These are phyloP conservation scores for Dasypogon diadema DNA, from an alignment of 2,888 invertebrate genomes.

Conservation along the genomic window DNA sequence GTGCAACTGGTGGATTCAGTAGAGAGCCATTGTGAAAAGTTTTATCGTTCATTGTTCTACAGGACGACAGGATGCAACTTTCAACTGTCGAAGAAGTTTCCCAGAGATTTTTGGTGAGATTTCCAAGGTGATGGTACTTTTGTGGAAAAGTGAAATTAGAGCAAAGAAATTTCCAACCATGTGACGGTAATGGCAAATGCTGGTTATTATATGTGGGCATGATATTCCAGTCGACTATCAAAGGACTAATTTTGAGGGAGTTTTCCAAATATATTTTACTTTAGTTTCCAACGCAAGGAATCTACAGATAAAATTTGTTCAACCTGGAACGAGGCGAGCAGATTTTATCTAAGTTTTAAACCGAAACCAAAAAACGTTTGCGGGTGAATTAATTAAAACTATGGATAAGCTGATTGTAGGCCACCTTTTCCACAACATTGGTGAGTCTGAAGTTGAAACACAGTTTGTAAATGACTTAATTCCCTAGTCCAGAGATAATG, in stretches of 20 bases:
- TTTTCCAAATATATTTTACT: background rate
- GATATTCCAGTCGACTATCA: background rate
- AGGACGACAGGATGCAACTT: conserved; percentile 14
- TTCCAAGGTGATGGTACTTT: conserved; percentile 28
- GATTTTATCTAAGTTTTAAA: background rate
- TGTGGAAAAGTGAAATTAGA: conserved; percentile 39
- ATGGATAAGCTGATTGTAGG: background rate
- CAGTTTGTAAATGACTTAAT: background rate
- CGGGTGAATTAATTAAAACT: background rate
- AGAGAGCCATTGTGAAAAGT: conserved; percentile 27
- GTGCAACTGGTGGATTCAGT: conserved; percentile 38
- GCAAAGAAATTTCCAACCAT: conserved; percentile 31
- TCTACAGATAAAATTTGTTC: background rate
- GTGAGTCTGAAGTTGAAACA: background rate
- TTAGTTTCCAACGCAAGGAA: background rate
- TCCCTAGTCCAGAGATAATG: background rate
- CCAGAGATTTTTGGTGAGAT: conserved; percentile 10
- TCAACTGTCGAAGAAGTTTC: conserved; percentile 39
- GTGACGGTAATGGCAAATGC: conserved; percentile 16
- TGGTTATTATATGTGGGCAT: conserved; percentile 27
- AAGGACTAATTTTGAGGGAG: background rate
- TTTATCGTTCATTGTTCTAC: conserved; percentile 26
- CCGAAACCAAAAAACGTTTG: background rate
- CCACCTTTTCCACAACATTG: background rate
- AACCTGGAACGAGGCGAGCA: background rate